Evolutionary conservation across 2,113 vertebrate genomes (phyloP).

Genomic region (Lanius ludovicianus): DNA sequence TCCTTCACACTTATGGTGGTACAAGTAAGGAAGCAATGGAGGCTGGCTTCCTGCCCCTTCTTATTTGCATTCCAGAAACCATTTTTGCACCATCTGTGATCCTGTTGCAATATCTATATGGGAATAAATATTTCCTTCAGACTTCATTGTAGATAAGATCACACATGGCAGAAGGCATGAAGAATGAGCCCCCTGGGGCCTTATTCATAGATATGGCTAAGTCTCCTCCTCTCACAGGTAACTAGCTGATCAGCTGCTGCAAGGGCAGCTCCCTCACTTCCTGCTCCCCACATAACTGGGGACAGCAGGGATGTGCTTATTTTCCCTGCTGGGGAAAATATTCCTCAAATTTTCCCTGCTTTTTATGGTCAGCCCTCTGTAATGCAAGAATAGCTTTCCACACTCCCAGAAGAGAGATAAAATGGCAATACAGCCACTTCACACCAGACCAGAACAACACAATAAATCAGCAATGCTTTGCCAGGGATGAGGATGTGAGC

Average conservation of each 20-base stretch:
- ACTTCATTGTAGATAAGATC: background rate
- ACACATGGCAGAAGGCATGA: background rate
- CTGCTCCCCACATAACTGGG: background rate
- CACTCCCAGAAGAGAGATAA: background rate
- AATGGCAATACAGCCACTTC: background rate
- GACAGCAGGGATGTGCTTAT: background rate
- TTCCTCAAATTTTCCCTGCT: too few relatives aligned
- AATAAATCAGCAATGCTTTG: background rate
- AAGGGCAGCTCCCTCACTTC: background rate
- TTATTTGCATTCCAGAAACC: background rate
- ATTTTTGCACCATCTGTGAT: slow-evolving; percentile 1
- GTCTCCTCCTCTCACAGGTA: background rate
- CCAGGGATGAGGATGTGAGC: background rate
- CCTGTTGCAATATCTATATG: background rate
- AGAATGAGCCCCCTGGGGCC: background rate
- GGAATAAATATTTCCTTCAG: background rate
- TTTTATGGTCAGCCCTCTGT: background rate
- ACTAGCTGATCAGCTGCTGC: background rate
- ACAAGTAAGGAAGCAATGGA: background rate
- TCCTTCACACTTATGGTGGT: background rate
- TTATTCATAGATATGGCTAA: background rate
- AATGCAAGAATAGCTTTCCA: background rate
- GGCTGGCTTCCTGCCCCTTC: background rate
- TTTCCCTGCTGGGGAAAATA: background rate
- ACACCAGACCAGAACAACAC: background rate